Conservation (phyloP, 2,797 vertebrate species). For the Pterois miles region DNA sequence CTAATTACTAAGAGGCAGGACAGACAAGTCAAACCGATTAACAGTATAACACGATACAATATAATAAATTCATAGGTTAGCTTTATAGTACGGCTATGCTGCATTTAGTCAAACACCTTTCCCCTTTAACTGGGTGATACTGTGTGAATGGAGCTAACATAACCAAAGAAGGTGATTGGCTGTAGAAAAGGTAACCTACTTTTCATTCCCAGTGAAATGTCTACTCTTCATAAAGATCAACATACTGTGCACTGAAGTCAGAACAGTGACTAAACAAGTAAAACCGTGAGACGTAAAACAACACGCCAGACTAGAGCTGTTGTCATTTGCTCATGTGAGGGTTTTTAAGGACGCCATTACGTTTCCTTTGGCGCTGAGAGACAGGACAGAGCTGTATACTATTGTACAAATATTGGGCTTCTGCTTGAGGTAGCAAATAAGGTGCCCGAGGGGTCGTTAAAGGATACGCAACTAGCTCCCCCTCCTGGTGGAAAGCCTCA, state of each 20-base stretch:
- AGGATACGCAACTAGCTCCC: slow-evolving; percentile 34
- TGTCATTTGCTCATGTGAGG: background rate
- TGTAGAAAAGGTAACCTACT: background rate
- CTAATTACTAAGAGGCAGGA: slow-evolving; percentile 25
- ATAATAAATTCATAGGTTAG: background rate
- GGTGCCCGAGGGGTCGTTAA: background rate
- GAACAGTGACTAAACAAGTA: background rate
- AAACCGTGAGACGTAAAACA: background rate
- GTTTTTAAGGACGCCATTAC: background rate
- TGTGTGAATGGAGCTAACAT: background rate
- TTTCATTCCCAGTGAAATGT: background rate
- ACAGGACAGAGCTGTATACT: background rate
- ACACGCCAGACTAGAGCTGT: background rate
- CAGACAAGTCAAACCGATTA: slow-evolving; percentile 8
- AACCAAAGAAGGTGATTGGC: no score
- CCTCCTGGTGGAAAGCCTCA: slow-evolving; percentile 32
- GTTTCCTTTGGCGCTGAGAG: background rate
- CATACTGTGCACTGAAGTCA: background rate
- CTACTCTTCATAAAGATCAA: background rate
- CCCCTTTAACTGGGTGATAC: background rate
- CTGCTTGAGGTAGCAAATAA: background rate
- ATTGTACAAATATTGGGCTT: background rate
- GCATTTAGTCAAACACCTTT: background rate
- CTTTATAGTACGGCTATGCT: background rate
- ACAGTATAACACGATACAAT: background rate